A percentile compares a stretch with the other conserved stretches of the same genome.
phyloP scores from a whole-genome alignment of 2,888 invertebrate species.

The Ornithoptera alexandrae region DNA sequence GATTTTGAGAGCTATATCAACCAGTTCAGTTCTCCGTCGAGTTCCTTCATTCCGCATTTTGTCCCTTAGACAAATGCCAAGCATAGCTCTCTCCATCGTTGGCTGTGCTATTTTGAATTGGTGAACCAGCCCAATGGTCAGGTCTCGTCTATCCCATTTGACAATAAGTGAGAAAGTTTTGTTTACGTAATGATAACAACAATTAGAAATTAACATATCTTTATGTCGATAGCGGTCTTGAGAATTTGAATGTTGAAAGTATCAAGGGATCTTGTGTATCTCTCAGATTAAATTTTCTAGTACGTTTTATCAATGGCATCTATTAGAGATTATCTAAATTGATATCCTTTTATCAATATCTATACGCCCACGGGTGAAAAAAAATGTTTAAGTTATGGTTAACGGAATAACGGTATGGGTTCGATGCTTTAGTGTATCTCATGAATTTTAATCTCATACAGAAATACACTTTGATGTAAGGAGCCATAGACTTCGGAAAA shows the following conservation, averaged over 20 bases:
- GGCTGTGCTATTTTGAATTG: too few relatives aligned
- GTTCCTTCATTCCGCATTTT: too few relatives aligned
- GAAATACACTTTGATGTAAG: not conserved
- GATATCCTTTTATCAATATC: slow-evolving; percentile 4
- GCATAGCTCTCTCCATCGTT: too few relatives aligned
- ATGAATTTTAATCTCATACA: slow-evolving; percentile 1
- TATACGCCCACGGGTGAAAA: not conserved
- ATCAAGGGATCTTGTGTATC: not conserved
- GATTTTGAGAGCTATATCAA: too few relatives aligned
- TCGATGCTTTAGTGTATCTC: not conserved
- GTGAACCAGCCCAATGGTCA: too few relatives aligned
- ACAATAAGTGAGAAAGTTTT: not conserved
- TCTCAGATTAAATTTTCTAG: not conserved
- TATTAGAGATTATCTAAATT: slow-evolving; percentile 3
- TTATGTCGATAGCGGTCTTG: not conserved
- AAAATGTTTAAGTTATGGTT: not conserved
- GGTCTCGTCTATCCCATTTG: not conserved
- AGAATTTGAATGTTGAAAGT: slow-evolving; percentile 2
- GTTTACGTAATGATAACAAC: not conserved
- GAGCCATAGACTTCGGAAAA: not conserved
- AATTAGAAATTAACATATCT: not conserved
- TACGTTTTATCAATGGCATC: slow-evolving; percentile 37
- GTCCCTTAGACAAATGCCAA: too few relatives aligned
- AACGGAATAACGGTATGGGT: not conserved
- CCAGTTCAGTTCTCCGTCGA: too few relatives aligned